Conservation (phyloP, 1,140 invertebrate genomes). For the Lasioglossum baleicum region DNA sequence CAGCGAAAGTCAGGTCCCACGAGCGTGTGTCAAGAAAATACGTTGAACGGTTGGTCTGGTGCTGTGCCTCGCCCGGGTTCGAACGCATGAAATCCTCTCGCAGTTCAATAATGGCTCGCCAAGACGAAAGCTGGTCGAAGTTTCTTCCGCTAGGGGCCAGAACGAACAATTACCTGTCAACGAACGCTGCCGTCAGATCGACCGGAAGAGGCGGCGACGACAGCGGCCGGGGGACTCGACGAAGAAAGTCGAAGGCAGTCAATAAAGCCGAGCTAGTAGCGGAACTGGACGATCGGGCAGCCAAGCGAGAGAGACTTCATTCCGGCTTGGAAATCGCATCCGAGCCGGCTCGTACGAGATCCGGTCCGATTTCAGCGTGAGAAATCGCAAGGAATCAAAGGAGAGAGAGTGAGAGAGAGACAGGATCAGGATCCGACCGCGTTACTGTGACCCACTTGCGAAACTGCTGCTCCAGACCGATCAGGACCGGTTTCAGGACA, state of each 20-base stretch:
- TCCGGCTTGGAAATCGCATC: slow-evolving; percentile 20
- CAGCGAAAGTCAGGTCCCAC: no score
- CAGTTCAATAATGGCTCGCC: no score
- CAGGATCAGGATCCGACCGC: slow-evolving; percentile 1
- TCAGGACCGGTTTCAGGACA: not conserved
- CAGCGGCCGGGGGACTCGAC: not conserved
- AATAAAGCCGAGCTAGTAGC: slow-evolving; percentile 38
- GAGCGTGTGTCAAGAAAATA: no score
- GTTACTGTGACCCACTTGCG: slow-evolving; percentile 47
- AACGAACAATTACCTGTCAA: slow-evolving; percentile 7
- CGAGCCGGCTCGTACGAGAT: slow-evolving; percentile 51
- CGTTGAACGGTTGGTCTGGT: no score
- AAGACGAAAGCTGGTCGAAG: no score
- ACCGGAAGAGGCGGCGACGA: not conserved
- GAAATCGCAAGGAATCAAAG: slow-evolving; percentile 26
- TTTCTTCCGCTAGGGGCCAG: no score
- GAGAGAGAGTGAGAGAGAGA: not conserved
- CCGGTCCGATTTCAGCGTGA: slow-evolving; percentile 44
- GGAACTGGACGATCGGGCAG: slow-evolving; percentile 47
- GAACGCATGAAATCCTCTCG: no score
- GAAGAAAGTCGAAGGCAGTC: not conserved
- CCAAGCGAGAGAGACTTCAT: slow-evolving; percentile 48
- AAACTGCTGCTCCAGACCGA: slow-evolving; percentile 14
- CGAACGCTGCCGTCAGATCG: not conserved
- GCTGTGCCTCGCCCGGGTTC: no score